Conservation (phyloP, 2,113 vertebrate genomes). For the Entelurus aequoreus region DNA sequence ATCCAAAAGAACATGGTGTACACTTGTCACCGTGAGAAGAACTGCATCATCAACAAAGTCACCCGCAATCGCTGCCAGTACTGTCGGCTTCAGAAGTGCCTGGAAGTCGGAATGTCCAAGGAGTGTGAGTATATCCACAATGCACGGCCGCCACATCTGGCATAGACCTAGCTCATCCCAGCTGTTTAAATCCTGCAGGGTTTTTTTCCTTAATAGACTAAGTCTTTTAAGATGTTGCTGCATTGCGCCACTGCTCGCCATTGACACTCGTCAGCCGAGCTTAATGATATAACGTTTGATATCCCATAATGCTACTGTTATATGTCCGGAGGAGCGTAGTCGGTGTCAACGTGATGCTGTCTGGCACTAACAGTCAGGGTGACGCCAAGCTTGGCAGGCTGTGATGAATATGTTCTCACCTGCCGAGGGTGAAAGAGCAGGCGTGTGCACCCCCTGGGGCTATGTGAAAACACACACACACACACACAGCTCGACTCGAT, state of each 20-base stretch:
- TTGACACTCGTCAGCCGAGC: not conserved
- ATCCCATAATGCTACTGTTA: not conserved
- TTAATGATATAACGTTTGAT: not conserved
- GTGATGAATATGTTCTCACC: constrained; percentile 68
- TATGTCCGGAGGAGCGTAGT: not conserved
- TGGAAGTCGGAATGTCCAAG: constrained; percentile 98
- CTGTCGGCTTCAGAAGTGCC: constrained; percentile 98
- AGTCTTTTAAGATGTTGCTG: constrained; percentile 11
- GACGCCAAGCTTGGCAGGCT: constrained; percentile 55
- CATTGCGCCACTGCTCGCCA: not conserved
- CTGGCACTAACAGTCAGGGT: constrained; percentile 54
- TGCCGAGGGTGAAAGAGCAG: constrained; percentile 68
- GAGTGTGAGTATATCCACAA: constrained; percentile 83
- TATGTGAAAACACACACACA: constrained; percentile 46
- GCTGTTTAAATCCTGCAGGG: constrained; percentile 28
- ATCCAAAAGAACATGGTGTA: constrained; percentile 99
- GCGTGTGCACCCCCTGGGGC: constrained; percentile 53
- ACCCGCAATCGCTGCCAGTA: constrained; percentile 98
- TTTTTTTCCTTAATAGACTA: constrained; percentile 10
- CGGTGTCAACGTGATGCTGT: constrained; percentile 25
- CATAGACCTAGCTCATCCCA: constrained; percentile 2
- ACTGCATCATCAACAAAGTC: constrained; percentile 99
- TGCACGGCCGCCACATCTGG: not conserved
- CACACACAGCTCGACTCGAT: constrained; percentile 58
- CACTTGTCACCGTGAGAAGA: constrained; percentile 97